These are phyloP conservation scores for Pinna nobilis DNA, from an alignment of 1,140 invertebrate species.

Conservation along the genomic window DNA sequence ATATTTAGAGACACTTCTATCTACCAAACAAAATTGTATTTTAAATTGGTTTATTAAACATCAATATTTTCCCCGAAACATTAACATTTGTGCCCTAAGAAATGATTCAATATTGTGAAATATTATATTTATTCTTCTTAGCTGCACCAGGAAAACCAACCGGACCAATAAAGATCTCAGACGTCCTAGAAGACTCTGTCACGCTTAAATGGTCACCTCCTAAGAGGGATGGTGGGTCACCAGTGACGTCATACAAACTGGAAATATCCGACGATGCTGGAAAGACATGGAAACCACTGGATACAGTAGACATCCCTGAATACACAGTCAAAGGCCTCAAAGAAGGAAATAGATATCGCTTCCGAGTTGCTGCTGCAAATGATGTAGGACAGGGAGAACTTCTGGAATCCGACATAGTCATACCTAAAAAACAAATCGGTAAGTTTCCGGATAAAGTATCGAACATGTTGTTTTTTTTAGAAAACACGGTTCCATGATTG, in stretches of 20 bases:
- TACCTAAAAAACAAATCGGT: conserved; percentile 56
- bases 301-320: conserved; percentile 67
- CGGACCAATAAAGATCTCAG: conserved; percentile 85
- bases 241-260: conserved; percentile 67
- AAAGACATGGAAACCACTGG: conserved; percentile 91
- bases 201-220: conserved; percentile 94
- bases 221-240: conserved; percentile 92
- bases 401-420: conserved; percentile 71
- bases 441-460: too few species aligned
- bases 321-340: conserved; percentile 93
- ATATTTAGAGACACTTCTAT: too few species aligned
- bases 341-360: conserved; percentile 93
- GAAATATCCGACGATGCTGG: conserved; percentile 78
- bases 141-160: conserved; percentile 94
- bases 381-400: conserved; percentile 85
- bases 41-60: too few species aligned
- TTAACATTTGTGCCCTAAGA: conserved; percentile 96
- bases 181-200: conserved; percentile 77
- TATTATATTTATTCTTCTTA: conserved; percentile 75
- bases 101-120: conserved; percentile 52
- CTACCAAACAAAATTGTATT: too few species aligned
- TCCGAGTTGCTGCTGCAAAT: conserved; percentile 97
- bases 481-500: too few species aligned
- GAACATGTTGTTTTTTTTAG: too few species aligned
- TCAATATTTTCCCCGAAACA: too few species aligned